Base-by-base conservation (phyloP, 2,888 invertebrate species). In the Branchinecta sandiegonensis region DNA sequence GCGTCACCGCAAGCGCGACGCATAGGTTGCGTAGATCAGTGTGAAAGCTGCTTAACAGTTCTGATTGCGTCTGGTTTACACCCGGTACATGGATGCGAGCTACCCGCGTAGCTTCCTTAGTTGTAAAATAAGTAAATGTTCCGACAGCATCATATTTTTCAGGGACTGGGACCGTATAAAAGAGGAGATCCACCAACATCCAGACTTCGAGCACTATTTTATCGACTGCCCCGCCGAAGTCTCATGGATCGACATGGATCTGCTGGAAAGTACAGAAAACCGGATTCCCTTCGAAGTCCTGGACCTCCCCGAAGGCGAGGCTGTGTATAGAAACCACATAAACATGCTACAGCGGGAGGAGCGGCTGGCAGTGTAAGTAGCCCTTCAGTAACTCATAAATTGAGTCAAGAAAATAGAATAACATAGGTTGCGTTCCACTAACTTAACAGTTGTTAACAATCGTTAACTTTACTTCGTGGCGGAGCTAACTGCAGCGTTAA, bases 141-240 rank as follows among this genome's bases (percentile, higher is more conserved):
- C 2, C 14, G 37, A 69, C 47, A n/a, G 13, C 63, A 47, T 50
- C 50, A n/a, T 56, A 50, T 76, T 76, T 75, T 78, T 47, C 77
- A 91, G 91, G 76, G 90, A 93, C 77, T 96, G 96, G 96, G 83
- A 86, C 68, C 84, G 86, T 73, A 89, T 94, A 70, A 86, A 90
- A 72, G 87, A 88, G 71, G 89, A 89, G 78, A 83, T 97, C 73
- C 87, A 89, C 72, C 84, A 86, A 68, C 95, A 96, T 79, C 88
- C 91, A n/a, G 90, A 94, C 78, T 96, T 94, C 80, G 86, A 88
- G 69, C 87, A 89, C 75, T 92, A 91, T 82, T 97, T 95, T 81
- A 89, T 91, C 74, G 89, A 90, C 76, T 86, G 87, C 74, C 86
- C 86, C 12, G 73, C 73, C 69, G 85, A 86, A 74, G 85, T 83